Conservation (phyloP, 2,113 vertebrate genomes). For the Chionodraco myersi region DNA sequence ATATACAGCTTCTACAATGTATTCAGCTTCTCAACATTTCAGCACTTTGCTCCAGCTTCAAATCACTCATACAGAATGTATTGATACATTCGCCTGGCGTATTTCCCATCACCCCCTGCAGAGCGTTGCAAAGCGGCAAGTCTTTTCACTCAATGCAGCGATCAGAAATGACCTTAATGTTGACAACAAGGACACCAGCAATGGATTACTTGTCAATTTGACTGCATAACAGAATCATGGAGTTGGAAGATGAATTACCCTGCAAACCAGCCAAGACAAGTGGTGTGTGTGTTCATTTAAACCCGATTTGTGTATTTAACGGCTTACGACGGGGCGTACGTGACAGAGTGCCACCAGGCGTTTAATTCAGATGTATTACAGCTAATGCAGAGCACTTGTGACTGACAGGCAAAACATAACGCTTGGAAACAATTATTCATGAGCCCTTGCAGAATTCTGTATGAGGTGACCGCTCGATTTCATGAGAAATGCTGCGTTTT, state of each 20-base stretch:
- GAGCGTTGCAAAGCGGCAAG: slow-evolving; percentile 57
- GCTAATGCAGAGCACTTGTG: slow-evolving; percentile 57
- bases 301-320: slow-evolving; percentile 85
- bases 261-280: slow-evolving; percentile 84
- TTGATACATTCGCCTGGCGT: slow-evolving; percentile 44
- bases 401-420: slow-evolving; percentile 74
- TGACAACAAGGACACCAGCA: slow-evolving; percentile 85
- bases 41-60: background rate
- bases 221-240: slow-evolving; percentile 85
- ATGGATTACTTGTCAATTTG: slow-evolving; percentile 87
- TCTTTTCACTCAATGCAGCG: slow-evolving; percentile 74
- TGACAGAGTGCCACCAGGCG: slow-evolving; percentile 71
- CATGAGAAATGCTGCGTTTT: slow-evolving; percentile 42
- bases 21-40: background rate
- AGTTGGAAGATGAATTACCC: slow-evolving; percentile 85
- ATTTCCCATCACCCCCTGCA: slow-evolving; percentile 57
- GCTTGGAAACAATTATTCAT: slow-evolving; percentile 71
- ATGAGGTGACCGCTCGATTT: slow-evolving; percentile 40
- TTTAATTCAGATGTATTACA: slow-evolving; percentile 83
- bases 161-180: slow-evolving; percentile 84
- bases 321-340: slow-evolving; percentile 70
- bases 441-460: slow-evolving; percentile 19
- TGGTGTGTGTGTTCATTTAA: slow-evolving; percentile 85
- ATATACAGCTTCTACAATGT: background rate
- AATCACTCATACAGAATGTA: slow-evolving; percentile 36